These are phyloP conservation scores for Meghimatium bilineatum DNA, from an alignment of 2,888 invertebrate genomes.

Conservation along the genomic window DNA sequence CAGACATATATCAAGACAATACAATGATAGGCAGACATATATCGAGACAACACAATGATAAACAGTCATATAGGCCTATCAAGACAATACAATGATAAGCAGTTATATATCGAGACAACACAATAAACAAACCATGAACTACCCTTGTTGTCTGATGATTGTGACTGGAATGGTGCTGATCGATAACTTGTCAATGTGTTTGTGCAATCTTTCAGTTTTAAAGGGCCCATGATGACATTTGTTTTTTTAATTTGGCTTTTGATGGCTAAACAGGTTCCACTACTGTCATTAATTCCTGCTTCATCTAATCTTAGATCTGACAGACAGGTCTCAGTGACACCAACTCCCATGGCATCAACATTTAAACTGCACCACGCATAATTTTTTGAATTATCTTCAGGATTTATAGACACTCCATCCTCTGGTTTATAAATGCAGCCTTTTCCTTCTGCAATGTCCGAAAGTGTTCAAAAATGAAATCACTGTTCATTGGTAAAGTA, in stretches of 20 bases:
- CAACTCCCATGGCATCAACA: neutral
- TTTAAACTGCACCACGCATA: conserved; percentile 35
- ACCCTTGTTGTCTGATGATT: neutral
- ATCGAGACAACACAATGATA: too few relatives aligned
- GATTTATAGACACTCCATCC: too few relatives aligned
- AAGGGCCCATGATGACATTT: conserved; percentile 63
- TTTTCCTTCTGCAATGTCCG: neutral
- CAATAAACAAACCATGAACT: neutral
- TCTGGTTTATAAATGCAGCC: neutral
- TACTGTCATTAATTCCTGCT: neutral
- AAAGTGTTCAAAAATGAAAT: neutral
- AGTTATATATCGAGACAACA: neutral
- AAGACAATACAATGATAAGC: neutral
- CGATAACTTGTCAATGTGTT: neutral
- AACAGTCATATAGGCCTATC: too few relatives aligned
- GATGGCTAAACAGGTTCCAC: conserved; percentile 54
- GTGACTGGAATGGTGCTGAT: neutral
- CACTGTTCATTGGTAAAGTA: neutral
- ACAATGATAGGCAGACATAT: too few relatives aligned
- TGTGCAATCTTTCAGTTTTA: conserved; percentile 60
- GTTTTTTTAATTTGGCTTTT: conserved; percentile 62
- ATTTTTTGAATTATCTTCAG: neutral
- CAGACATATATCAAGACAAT: too few relatives aligned
- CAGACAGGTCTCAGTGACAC: neutral
- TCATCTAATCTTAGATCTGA: neutral